phyloP scores from a whole-genome alignment of 2,113 vertebrate genomes.

The Lampris megalopsis region DNA sequence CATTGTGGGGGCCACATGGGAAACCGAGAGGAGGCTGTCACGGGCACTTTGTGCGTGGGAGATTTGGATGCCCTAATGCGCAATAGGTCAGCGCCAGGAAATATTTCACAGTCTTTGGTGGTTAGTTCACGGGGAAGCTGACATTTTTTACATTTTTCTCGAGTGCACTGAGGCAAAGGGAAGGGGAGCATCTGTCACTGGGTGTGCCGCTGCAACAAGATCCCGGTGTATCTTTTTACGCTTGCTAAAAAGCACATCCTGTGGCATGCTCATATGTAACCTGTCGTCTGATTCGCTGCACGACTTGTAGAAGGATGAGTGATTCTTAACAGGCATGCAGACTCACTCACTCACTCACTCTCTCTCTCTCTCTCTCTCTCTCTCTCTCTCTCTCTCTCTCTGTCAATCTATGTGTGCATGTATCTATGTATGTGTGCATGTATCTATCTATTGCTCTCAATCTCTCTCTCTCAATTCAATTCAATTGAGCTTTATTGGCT shows the following conservation, averaged over 20 bases:
- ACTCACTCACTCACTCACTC: not conserved
- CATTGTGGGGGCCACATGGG: slow-evolving; percentile 73
- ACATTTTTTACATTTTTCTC: slow-evolving; percentile 29
- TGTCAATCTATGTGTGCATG: no score
- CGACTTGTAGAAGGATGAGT: not conserved
- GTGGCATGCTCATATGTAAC: slow-evolving; percentile 33
- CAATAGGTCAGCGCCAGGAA: slow-evolving; percentile 50
- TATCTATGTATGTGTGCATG: no score
- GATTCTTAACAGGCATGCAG: not conserved
- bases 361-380: no score
- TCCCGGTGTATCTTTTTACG: slow-evolving; percentile 43
- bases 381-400: no score
- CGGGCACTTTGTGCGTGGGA: slow-evolving; percentile 63
- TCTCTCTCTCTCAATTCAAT: no score
- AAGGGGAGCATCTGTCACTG: slow-evolving; percentile 47
- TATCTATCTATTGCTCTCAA: no score
- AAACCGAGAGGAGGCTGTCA: slow-evolving; percentile 67
- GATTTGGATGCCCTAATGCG: slow-evolving; percentile 49
- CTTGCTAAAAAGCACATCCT: slow-evolving; percentile 44
- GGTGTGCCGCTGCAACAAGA: slow-evolving; percentile 45
- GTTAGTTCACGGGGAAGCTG: slow-evolving; percentile 29
- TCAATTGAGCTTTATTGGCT: no score
- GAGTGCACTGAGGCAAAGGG: slow-evolving; percentile 1
- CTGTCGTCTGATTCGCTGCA: not conserved
- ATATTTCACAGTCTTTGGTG: slow-evolving; percentile 48